These are phyloP conservation scores for Eriocheir sinensis DNA, from an alignment of 1,140 invertebrate species.

Conservation along the genomic window DNA sequence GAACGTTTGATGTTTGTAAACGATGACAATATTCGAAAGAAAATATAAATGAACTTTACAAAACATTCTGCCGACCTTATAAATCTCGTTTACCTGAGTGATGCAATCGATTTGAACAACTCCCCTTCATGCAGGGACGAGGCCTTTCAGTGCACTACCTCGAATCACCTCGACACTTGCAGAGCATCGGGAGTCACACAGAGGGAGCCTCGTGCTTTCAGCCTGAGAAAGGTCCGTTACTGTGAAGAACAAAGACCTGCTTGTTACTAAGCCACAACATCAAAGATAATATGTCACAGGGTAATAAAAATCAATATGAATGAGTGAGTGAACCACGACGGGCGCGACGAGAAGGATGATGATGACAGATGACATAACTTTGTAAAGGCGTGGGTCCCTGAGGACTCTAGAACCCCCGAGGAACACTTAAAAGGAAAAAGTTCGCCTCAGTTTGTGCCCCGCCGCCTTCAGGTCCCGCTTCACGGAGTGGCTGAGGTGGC, in stretches of 20 bases:
- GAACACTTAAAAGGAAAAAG: constrained; percentile 44
- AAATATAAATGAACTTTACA: background rate
- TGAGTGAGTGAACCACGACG: background rate
- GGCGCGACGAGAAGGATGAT: background rate
- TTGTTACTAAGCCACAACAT: too few species aligned
- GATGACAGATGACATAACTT: too few species aligned
- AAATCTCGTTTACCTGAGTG: background rate
- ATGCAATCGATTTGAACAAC: background rate
- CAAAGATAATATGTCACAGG: background rate
- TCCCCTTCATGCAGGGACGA: background rate
- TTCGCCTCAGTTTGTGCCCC: constrained; percentile 44
- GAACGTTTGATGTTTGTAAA: too few species aligned
- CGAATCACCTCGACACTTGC: background rate
- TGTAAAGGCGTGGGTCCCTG: too few species aligned
- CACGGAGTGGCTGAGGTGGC: background rate
- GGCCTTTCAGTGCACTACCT: too few species aligned
- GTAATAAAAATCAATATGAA: background rate
- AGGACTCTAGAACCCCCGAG: background rate
- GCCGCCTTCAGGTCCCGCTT: constrained; percentile 29
- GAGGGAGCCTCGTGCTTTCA: background rate
- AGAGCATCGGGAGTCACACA: background rate
- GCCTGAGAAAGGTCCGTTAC: background rate
- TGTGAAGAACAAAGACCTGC: too few species aligned
- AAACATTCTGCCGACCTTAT: background rate
- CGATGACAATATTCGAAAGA: background rate